phyloP scores from a whole-genome alignment of 2,113 vertebrate species.

The Cromileptes altivelis region DNA sequence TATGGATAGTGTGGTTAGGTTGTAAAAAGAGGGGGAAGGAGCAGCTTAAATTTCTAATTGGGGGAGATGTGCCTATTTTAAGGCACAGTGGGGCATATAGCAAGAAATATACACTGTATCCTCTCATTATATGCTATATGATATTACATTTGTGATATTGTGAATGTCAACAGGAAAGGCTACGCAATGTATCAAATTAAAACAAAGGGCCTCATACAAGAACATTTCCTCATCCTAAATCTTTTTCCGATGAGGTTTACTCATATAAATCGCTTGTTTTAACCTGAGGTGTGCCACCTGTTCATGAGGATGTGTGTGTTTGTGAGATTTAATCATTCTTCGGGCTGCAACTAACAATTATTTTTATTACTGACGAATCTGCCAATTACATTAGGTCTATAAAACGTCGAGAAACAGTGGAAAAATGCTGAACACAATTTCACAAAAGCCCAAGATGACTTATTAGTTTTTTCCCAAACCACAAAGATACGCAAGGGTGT shows the following conservation, averaged over 20 bases:
- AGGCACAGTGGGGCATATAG: not conserved
- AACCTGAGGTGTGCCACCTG: too few species aligned
- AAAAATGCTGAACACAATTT: too few species aligned
- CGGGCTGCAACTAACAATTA: too few species aligned
- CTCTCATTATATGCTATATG: too few species aligned
- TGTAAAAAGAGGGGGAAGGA: slow-evolving; percentile 25
- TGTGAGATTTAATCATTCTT: too few species aligned
- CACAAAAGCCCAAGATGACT: too few species aligned
- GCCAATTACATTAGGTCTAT: too few species aligned
- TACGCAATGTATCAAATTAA: not conserved
- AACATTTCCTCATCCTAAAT: not conserved
- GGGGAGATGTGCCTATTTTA: not conserved
- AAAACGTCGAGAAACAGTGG: too few species aligned
- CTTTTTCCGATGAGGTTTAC: too few species aligned
- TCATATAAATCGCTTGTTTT: too few species aligned
- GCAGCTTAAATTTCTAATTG: not conserved
- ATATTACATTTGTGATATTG: not conserved
- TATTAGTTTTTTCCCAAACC: not conserved
- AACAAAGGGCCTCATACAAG: not conserved
- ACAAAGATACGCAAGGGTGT: not conserved
- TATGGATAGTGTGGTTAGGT: not conserved
- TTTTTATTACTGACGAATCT: too few species aligned
- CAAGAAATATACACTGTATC: not conserved
- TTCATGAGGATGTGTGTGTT: too few species aligned
- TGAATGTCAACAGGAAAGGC: not conserved